A percentile compares a stretch with the other conserved stretches of the same genome.
Evolutionary conservation across 2,888 invertebrate species (phyloP).

Genomic region (Tuta absoluta): DNA sequence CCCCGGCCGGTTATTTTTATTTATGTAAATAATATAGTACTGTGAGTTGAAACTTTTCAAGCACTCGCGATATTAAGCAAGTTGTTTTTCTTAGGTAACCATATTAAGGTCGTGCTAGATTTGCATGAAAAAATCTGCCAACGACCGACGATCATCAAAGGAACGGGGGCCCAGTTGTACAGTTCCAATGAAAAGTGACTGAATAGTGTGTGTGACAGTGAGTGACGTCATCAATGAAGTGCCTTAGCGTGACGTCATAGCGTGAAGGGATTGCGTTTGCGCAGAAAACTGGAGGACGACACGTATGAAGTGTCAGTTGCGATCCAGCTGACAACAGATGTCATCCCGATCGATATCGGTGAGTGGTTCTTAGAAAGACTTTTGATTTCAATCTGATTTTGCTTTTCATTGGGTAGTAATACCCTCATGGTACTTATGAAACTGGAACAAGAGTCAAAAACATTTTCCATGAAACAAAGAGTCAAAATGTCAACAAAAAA

Average conservation of each 20-base stretch:
- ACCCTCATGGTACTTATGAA: too few relatives aligned
- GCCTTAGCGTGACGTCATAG: conserved; percentile 47
- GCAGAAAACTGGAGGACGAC: conserved; percentile 77
- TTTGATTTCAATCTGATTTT: too few relatives aligned
- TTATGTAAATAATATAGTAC: too few relatives aligned
- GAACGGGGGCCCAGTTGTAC: conserved; percentile 13
- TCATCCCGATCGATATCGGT: conserved; percentile 74
- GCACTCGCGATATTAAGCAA: too few relatives aligned
- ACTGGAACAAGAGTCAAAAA: too few relatives aligned
- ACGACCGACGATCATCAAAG: conserved; percentile 16
- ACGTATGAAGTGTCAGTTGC: conserved; percentile 79
- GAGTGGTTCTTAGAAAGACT: conserved; percentile 46
- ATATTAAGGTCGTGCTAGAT: conserved; percentile 8
- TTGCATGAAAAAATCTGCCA: conserved; percentile 1
- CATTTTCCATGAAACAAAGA: too few relatives aligned
- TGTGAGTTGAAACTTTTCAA: too few relatives aligned
- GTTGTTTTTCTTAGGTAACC: conserved; percentile 12
- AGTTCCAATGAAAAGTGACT: conserved; percentile 18
- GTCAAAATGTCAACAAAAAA: too few relatives aligned
- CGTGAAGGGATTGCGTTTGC: conserved; percentile 43
- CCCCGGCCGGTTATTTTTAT: too few relatives aligned
- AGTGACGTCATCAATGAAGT: conserved; percentile 23
- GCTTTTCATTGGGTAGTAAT: too few relatives aligned
- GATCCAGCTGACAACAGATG: conserved; percentile 81
- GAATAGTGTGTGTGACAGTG: conserved; percentile 10